Evolutionary conservation across 2,797 vertebrate genomes (phyloP).

Genomic region (Myotis pilosus): DNA sequence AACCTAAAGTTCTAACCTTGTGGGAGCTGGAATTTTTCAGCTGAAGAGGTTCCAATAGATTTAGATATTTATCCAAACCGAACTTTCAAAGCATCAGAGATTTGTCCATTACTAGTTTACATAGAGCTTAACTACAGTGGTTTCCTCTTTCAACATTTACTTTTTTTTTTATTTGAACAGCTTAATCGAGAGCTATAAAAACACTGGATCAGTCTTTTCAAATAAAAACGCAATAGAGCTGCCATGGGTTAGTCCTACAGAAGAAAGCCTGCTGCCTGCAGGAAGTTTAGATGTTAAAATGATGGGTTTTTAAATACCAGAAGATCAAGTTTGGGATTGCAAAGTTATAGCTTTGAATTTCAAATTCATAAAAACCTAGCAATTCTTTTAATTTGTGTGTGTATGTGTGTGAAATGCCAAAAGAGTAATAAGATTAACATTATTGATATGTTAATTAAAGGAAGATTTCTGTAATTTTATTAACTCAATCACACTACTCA

Average conservation of each 20-base stretch:
- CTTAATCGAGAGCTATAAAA: conserved; percentile 72
- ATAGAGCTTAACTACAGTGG: conserved; percentile 63
- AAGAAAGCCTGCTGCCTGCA: conserved; percentile 16
- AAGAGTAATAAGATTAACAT: not conserved
- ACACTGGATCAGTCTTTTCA: conserved; percentile 63
- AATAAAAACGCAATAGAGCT: conserved; percentile 72
- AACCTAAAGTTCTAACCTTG: conserved; percentile 50
- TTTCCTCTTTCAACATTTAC: conserved; percentile 74
- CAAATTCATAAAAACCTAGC: conserved; percentile 3
- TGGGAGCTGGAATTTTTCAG: conserved; percentile 61
- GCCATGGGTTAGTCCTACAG: conserved; percentile 27
- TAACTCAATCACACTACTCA: not conserved
- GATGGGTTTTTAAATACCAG: not conserved
- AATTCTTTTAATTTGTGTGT: not conserved
- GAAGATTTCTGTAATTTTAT: conserved; percentile 21
- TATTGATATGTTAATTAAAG: not conserved
- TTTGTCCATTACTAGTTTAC: conserved; percentile 64
- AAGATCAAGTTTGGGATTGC: conserved; percentile 25
- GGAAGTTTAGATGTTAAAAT: conserved; percentile 38
- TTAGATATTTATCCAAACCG: conserved; percentile 64
- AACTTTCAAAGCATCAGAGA: conserved; percentile 62
- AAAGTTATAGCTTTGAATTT: conserved; percentile 7
- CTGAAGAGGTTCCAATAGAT: conserved; percentile 54
- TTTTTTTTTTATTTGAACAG: conserved; percentile 71
- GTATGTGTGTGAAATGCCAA: not conserved